These are phyloP conservation scores for Hybognathus amarus DNA, from an alignment of 2,797 vertebrate species.

Conservation along the genomic window DNA sequence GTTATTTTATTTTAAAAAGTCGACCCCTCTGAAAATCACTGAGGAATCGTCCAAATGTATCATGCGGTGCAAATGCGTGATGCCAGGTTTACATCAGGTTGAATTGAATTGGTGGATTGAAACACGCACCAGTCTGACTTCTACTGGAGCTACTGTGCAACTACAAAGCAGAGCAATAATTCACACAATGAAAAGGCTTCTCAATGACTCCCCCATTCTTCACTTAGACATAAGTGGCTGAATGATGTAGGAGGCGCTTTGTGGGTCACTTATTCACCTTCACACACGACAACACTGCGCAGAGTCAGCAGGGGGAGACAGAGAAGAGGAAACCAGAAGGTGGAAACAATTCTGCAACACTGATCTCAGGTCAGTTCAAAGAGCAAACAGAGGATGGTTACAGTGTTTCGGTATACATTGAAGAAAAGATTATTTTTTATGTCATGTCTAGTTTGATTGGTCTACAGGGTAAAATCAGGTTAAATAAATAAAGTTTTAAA, in stretches of 20 bases:
- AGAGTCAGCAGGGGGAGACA: conserved; percentile 44
- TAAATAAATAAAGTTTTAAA: too few relatives aligned
- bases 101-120: conserved; percentile 4
- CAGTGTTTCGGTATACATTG: not conserved
- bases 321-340: conserved; percentile 11
- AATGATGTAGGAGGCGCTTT: conserved; percentile 12
- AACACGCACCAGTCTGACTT: conserved; percentile 27
- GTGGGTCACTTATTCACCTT: conserved; percentile 23
- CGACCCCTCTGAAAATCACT: not conserved
- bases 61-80: not conserved
- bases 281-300: not conserved
- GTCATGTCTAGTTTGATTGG: not conserved
- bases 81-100: not conserved
- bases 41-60: not conserved
- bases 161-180: conserved; percentile 23
- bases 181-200: conserved; percentile 1
- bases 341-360: not conserved
- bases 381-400: not conserved
- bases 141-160: conserved; percentile 40
- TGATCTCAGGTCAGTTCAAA: not conserved
- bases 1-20: not conserved
- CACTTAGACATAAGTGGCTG: conserved; percentile 27
- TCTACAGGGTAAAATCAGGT: not conserved
- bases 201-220: conserved; percentile 9
- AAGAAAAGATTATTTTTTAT: not conserved